Base-by-base conservation (phyloP, 2,797 vertebrate genomes). In the Acanthurus lineatus region DNA sequence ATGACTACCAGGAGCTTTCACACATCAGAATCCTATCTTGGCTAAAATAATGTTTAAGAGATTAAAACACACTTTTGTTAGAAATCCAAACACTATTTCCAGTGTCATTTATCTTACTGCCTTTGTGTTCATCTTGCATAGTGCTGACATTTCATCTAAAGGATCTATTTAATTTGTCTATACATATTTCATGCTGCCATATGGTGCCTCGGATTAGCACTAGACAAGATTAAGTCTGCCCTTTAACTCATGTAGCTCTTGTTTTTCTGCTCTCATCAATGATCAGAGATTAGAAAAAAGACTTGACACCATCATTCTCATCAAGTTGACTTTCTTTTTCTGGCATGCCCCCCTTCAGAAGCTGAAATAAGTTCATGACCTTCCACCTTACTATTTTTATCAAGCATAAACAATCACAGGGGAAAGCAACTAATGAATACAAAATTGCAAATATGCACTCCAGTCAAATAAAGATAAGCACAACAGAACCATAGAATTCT, bases 161-260 rank as follows among this genome's bases (percentile, higher is more conserved):
- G 25, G 45, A 69, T 73, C 51, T 28, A 44, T 68, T 47, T 25
- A 68, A 25, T 59, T 64, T 81, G 15, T 53, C n/a, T 54, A 73
- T 86, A 65, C 73, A 86, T 89, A 84, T 90, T 86, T 89, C 45
- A 87, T 76, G 32, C 25, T 38, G 83, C 77, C 79, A 84, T 86
- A 74, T 86, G 86, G 81, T 48, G 77, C 77, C 54, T 71, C 68
- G 53, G 65, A 57, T 76, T 28, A 85, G 69, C 63, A 69, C 64
- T 69, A 80, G 58, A 82, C 38, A 47, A 61, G 76, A 87, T 79
- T 74, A 77, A 44, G 42, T 58, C 58, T 82, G 59, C 73, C 76
- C 63, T 76, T 88, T 76, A 74, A 74, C 69, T 82, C 73, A 19
- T 61, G 38, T 42, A 77, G 19, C 67, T 51, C 32, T 54, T 65